phyloP scores from a whole-genome alignment of 2,888 invertebrate genomes.

The Pasiphila rectangulata region DNA sequence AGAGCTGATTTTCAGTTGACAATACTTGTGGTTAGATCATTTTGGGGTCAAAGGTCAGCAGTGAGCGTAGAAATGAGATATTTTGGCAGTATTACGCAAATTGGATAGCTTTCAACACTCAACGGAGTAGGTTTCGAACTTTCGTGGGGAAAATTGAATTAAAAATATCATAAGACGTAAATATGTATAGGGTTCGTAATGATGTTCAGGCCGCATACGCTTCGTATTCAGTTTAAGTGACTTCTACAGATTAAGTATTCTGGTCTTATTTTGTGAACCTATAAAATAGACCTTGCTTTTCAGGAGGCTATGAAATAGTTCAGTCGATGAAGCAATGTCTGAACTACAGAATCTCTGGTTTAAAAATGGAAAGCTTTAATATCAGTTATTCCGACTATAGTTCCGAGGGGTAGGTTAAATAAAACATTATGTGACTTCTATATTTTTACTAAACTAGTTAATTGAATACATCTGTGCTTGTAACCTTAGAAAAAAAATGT shows the following conservation, averaged over 20 bases:
- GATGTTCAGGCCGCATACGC: slow-evolving; percentile 57
- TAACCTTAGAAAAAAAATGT: too few species aligned
- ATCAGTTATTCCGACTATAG: too few species aligned
- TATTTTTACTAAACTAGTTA: too few species aligned
- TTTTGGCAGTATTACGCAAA: slow-evolving; percentile 82
- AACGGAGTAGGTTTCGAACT: slow-evolving; percentile 79
- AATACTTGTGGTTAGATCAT: slow-evolving; percentile 39
- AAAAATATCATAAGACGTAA: slow-evolving; percentile 80
- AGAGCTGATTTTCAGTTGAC: slow-evolving; percentile 36
- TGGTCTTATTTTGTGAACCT: slow-evolving; percentile 28
- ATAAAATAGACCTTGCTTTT: slow-evolving; percentile 14
- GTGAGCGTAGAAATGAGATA: slow-evolving; percentile 81
- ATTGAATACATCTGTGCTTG: too few species aligned
- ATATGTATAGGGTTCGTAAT: slow-evolving; percentile 73
- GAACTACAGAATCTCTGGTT: too few species aligned
- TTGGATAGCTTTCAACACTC: slow-evolving; percentile 82
- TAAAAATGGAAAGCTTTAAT: too few species aligned
- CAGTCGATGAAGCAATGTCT: too few species aligned
- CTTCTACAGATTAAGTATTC: too few species aligned
- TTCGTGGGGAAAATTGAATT: slow-evolving; percentile 80
- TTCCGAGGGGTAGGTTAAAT: too few species aligned
- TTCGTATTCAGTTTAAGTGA: slow-evolving; percentile 46
- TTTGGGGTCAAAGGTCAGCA: slow-evolving; percentile 45
- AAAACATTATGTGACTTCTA: too few species aligned
- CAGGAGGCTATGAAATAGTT: neutral